These are phyloP conservation scores for Oreonectes daqikongensis DNA, from an alignment of 2,797 vertebrate genomes.

Conservation along the genomic window DNA sequence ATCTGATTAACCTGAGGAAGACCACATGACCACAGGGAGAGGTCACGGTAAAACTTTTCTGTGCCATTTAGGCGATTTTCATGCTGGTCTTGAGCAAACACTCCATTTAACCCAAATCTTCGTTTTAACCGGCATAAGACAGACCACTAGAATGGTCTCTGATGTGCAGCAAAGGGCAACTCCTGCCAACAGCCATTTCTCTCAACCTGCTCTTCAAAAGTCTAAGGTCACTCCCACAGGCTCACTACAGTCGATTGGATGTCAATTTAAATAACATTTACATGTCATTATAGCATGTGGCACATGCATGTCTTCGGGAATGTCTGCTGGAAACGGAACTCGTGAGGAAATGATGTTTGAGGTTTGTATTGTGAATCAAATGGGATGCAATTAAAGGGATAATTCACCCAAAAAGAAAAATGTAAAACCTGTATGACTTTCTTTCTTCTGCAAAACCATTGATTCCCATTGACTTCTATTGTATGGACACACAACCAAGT, in stretches of 20 bases:
- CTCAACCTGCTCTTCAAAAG: conserved; percentile 65
- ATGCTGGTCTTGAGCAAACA: conserved; percentile 15
- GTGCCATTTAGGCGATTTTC: conserved; percentile 16
- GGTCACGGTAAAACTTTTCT: conserved; percentile 35
- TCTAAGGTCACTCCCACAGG: conserved; percentile 63
- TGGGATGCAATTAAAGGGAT: background rate
- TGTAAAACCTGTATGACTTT: too few relatives aligned
- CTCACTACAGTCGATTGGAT: conserved; percentile 69
- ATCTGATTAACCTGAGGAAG: conserved; percentile 58
- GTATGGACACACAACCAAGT: too few relatives aligned
- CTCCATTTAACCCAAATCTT: conserved; percentile 21
- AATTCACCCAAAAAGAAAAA: too few relatives aligned
- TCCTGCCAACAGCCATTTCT: conserved; percentile 42
- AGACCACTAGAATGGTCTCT: conserved; percentile 30
- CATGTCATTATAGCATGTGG: conserved; percentile 70
- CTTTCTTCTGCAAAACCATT: too few relatives aligned
- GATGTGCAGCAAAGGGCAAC: conserved; percentile 51
- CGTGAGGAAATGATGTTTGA: background rate
- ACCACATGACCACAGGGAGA: conserved; percentile 58
- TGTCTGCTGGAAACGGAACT: background rate
- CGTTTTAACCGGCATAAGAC: conserved; percentile 22
- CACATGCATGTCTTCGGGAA: conserved; percentile 40
- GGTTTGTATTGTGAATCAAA: background rate
- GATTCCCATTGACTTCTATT: too few relatives aligned
- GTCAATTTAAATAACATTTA: conserved; percentile 75